Evolutionary conservation across 1,140 invertebrate species (phyloP), one percentile per base, ranked within the genome.

Genomic region (Tribolium madens): DNA sequence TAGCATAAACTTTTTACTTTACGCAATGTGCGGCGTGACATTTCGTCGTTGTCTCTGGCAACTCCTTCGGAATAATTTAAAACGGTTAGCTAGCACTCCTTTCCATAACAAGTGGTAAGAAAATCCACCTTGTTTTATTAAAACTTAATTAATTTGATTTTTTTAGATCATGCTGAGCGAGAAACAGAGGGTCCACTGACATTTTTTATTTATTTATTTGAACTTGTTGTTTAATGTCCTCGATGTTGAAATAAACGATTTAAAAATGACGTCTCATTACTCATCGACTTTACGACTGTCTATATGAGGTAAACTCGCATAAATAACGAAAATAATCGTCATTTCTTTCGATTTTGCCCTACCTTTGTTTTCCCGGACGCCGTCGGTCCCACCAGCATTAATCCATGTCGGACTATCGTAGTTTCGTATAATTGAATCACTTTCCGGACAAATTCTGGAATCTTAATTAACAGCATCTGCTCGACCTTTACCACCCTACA

Each of bases 1-100:
- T 82, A 93, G 92, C 53, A 93, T 96, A 53, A 96, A 96, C 87
- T 95, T 96, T 85, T 87, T 93, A n/a, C 87, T 96, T 12, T 96
- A 96, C 86, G 95, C 94, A 82, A 88, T 93, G 71, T 92, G 90
- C 78, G 94, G 94, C 2, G 91, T 93, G 83, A 94, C 94, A 86
- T 96, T 96, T 84, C 87, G 93, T 31, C 21, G 79, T 42, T 84
- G 83, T 71, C 71, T 84, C 7, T 79, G 73, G 70, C 75, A 81
- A 75, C 7, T 80, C 12, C 14, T 76, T 9, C 4, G 77, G 17
- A 78, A 76, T 42, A 72, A 31, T 12, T 64, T 72, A 4, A 76
- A 76, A 33, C 13, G 57, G 13, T 13, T 64, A 18, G 52, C 52
- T 4, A 21, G 52, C 21, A 64, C 57, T 4, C 57, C 57, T 12